Conservation (phyloP, 2,888 invertebrate species). For the Parascotia fuliginaria region DNA sequence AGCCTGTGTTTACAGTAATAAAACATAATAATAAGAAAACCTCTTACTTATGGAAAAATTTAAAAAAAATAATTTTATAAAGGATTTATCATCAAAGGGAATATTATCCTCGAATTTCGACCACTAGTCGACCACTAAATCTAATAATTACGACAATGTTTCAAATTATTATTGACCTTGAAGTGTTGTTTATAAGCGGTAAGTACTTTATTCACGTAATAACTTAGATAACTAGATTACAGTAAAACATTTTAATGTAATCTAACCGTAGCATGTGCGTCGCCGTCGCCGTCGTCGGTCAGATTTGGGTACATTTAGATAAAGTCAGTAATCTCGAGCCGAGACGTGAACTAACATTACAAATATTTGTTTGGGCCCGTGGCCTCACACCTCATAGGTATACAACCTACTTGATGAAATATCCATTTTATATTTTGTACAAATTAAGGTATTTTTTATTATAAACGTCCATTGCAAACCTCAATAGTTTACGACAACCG, state of each 20-base stretch:
- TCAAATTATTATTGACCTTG: too few species aligned
- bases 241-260: slow-evolving; percentile 36
- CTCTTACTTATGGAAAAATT: too few species aligned
- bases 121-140: too few species aligned
- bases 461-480: too few species aligned
- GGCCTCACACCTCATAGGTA: slow-evolving; percentile 54
- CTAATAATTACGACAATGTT: too few species aligned
- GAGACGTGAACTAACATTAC: slow-evolving; percentile 62
- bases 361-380: slow-evolving; percentile 71
- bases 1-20: too few species aligned
- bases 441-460: not conserved
- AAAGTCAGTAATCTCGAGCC: slow-evolving; percentile 70
- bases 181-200: too few species aligned
- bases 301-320: slow-evolving; percentile 71
- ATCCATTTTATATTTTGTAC: slow-evolving; percentile 17
- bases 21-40: too few species aligned
- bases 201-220: not conserved
- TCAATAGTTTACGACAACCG: too few species aligned
- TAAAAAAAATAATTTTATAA: too few species aligned
- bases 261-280: slow-evolving; percentile 40
- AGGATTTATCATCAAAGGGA: too few species aligned
- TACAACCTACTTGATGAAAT: slow-evolving; percentile 35
- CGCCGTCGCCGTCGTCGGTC: slow-evolving; percentile 56
- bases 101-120: too few species aligned
- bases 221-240: slow-evolving; percentile 24